Evolutionary conservation across 2,888 invertebrate species (phyloP), one percentile per base, ranked within the genome.

Genomic region (Ariolimax columbianus): DNA sequence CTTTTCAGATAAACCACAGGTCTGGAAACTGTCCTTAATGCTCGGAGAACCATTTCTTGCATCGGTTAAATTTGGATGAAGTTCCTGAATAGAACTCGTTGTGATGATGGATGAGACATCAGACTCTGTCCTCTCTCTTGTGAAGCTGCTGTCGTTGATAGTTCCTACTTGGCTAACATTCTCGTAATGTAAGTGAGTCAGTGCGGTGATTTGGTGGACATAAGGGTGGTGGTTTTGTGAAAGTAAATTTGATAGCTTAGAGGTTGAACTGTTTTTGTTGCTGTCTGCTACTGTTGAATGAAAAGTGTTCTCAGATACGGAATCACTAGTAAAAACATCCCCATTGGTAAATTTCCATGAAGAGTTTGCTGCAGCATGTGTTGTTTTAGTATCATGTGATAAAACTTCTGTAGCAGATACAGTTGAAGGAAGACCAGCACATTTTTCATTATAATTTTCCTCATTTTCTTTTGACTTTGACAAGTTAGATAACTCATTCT

Each of bases 91-190:
- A 23, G 85, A 85, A 26, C 75, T 66, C 36, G 80, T 75, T 17
- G 84, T 81, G 68, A 77, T 81, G 40, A 36, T 59, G 23, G 86
- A 86, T 9, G 86, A 82, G 7, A 66, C 59, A 33, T 81, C 81
- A 17, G 84, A 82, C 14, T 59, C 84, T 36, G 86, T 14, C 26
- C 72, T 70, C 14, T 4, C n/a, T 40, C 63, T 51, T 11, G 1
- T 14, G 30, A n/a, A 80, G 38, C 19, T 36, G 23, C 26, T 38
- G 7, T 70, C 72, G 51, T 70, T 6, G 33, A 23, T 33, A 36
- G 55, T 26, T 51, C 19, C 51, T 51, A 36, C 14, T 23, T 79
- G 79, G 23, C 9, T 30, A 43, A 40, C 23, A n/a, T 68, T 79
- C 0, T 11, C 33, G 38, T 47, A 7, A 0, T 51, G 81, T 19